A percentile compares a stretch with the other conserved stretches of the same genome.
phyloP scores from a whole-genome alignment of 2,797 vertebrate species.

The Poeciliopsis paucimaculata region DNA sequence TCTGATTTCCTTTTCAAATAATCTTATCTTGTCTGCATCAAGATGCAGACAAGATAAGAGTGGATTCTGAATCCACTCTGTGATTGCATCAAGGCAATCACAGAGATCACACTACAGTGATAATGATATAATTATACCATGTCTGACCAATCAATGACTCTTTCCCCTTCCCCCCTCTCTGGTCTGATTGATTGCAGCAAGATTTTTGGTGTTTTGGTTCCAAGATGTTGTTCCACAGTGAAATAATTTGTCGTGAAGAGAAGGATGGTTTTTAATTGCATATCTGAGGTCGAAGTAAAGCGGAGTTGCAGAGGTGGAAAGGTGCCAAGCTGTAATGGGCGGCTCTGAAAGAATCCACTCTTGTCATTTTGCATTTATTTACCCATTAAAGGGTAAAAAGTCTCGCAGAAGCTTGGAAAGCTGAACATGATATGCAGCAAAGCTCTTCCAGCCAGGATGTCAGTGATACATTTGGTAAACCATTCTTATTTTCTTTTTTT shows the following conservation, averaged over 20 bases:
- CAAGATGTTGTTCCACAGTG: slow-evolving; percentile 40
- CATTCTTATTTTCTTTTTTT: neutral
- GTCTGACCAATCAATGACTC: slow-evolving; percentile 46
- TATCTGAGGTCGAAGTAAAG: slow-evolving; percentile 33
- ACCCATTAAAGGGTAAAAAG: slow-evolving; percentile 13
- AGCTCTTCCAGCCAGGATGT: slow-evolving; percentile 9
- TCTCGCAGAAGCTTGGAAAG: slow-evolving; percentile 7
- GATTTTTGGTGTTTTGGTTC: slow-evolving; percentile 34
- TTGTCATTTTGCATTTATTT: slow-evolving; percentile 34
- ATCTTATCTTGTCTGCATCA: neutral
- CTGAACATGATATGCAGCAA: neutral
- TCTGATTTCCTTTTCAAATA: neutral
- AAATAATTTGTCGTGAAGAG: slow-evolving; percentile 49
- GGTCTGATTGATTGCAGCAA: slow-evolving; percentile 29
- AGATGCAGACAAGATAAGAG: no score
- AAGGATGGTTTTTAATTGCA: slow-evolving; percentile 37
- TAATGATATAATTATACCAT: neutral
- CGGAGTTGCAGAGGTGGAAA: slow-evolving; percentile 37
- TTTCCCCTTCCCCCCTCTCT: neutral
- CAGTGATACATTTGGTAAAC: slow-evolving; percentile 17
- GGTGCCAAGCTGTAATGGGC: neutral
- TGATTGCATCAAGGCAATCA: neutral
- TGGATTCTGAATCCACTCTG: no score
- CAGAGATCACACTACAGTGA: neutral
- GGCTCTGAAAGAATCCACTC: slow-evolving; percentile 16